phyloP scores from a whole-genome alignment of 2,113 vertebrate genomes.

The Aleadryas rufinucha region DNA sequence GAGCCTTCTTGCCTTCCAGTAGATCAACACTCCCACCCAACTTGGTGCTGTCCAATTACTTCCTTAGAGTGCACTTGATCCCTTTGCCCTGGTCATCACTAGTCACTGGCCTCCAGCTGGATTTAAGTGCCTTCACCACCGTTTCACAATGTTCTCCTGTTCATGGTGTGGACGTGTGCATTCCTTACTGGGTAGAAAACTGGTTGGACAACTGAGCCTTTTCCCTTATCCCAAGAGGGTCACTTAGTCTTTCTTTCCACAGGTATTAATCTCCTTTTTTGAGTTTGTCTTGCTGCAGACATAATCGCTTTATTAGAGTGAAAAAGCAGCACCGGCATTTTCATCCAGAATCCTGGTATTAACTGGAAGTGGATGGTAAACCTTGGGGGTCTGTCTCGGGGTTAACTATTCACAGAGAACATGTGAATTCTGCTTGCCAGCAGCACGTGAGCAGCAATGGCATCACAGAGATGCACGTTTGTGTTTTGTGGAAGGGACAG shows the following conservation, averaged over 20 bases:
- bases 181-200: background rate
- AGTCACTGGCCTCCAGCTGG: background rate
- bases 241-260: background rate
- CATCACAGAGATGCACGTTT: background rate
- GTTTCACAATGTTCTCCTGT: background rate
- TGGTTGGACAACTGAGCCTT: background rate
- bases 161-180: background rate
- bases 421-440: background rate
- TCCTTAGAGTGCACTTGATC: background rate
- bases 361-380: background rate
- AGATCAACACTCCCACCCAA: background rate
- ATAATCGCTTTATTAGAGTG: fast-evolving
- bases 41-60: background rate
- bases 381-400: background rate
- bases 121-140: background rate
- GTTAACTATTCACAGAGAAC: background rate
- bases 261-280: background rate
- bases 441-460: background rate
- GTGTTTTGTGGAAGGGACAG: background rate
- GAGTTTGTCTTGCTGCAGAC: background rate
- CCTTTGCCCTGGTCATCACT: background rate
- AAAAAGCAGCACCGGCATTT: background rate
- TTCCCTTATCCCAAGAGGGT: background rate
- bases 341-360: background rate
- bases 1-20: background rate